Percentiles rank a stretch among this genome's conserved stretches.
Evolutionary conservation across 2,113 vertebrate genomes (phyloP).

Genomic region (Silurus meridionalis): DNA sequence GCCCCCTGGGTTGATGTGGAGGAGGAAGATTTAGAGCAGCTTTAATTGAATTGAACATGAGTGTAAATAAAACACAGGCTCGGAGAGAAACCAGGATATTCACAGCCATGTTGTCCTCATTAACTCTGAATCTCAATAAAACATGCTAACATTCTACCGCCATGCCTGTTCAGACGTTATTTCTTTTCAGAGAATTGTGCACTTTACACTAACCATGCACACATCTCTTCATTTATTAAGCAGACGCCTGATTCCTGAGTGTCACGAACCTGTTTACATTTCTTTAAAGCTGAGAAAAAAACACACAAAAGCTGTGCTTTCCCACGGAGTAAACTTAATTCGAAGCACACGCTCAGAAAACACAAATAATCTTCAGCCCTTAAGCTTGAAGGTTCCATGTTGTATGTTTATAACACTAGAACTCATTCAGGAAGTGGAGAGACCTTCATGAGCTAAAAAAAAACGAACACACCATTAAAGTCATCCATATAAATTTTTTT

Average conservation of each 20-base stretch:
- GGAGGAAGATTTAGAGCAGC: not conserved
- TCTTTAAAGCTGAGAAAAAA: conserved; percentile 1
- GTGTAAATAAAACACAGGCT: conserved; percentile 19
- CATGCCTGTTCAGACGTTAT: not conserved
- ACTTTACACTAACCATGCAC: not conserved
- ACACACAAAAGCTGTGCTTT: not conserved
- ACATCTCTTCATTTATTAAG: not conserved
- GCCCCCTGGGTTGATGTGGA: not conserved
- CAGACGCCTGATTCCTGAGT: not conserved
- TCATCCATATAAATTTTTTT: no score
- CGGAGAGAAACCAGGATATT: conserved; percentile 10
- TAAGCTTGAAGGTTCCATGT: no score
- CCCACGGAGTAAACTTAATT: not conserved
- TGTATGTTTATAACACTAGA: no score
- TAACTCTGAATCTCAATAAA: not conserved
- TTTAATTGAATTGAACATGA: not conserved
- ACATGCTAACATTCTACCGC: not conserved
- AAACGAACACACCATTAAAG: no score
- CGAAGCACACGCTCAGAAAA: not conserved
- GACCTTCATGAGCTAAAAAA: no score
- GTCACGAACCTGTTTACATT: not conserved
- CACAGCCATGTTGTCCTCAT: conserved; percentile 22
- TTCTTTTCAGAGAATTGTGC: not conserved
- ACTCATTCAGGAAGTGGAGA: no score
- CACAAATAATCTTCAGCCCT: not conserved